Conservation (phyloP, 2,888 invertebrate genomes). For the Athalia circularis region DNA sequence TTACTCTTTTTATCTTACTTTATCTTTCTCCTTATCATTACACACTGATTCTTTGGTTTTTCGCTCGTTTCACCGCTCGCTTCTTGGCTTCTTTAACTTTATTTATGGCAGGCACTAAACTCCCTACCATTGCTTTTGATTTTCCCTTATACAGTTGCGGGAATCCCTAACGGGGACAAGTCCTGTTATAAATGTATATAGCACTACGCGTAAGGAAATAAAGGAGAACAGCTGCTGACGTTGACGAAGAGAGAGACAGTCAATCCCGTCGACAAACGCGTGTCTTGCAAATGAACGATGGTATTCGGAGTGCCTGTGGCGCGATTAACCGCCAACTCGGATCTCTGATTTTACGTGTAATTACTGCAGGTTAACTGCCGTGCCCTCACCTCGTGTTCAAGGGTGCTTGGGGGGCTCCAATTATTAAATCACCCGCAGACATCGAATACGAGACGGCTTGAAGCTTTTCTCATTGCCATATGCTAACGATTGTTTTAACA, state of each 20-base stretch:
- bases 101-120: constrained; percentile 58
- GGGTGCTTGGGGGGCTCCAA: constrained; percentile 16
- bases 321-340: constrained; percentile 32
- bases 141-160: constrained; percentile 4
- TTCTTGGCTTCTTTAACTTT: constrained; percentile 52
- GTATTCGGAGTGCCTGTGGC: constrained; percentile 13
- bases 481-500: no score
- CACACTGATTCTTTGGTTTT: constrained; percentile 15
- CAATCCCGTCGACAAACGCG: constrained; percentile 11
- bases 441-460: constrained; percentile 14
- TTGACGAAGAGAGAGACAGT: constrained; percentile 35
- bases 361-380: constrained; percentile 38
- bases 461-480: not conserved
- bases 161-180: constrained; percentile 8
- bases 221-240: constrained; percentile 16
- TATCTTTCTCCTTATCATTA: constrained; percentile 31
- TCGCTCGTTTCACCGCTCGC: constrained; percentile 13
- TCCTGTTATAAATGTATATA: not conserved
- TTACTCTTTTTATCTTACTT: not conserved
- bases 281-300: constrained; percentile 31
- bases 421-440: constrained; percentile 42
- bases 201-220: constrained; percentile 1
- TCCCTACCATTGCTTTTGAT: constrained; percentile 44
- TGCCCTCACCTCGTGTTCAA: constrained; percentile 5
- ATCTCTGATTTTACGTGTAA: constrained; percentile 40